Percentiles rank a stretch among this genome's conserved stretches.
These are phyloP conservation scores for Eospalax fontanierii DNA, from an alignment of 2,797 vertebrate genomes.

Conservation along the genomic window DNA sequence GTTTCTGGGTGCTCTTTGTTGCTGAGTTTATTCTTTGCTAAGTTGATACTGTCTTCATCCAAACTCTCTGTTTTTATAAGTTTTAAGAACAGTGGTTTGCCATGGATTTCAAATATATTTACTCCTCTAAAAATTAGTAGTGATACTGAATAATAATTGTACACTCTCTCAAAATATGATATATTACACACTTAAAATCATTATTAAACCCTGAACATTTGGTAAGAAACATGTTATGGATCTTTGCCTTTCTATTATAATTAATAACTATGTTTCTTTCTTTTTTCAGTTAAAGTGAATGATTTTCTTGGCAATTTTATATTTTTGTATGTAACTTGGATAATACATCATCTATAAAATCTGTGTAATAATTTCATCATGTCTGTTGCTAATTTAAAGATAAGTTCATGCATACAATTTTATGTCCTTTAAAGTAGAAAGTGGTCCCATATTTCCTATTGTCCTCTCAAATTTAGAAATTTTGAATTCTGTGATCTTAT, in stretches of 20 bases:
- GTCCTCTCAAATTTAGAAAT: no score
- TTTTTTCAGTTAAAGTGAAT: background rate
- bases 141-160: background rate
- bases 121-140: background rate
- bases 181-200: background rate
- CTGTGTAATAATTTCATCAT: no score
- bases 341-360: no score
- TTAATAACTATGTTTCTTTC: background rate
- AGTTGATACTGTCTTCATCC: background rate
- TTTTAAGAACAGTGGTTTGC: background rate
- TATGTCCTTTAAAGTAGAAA: no score
- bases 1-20: background rate
- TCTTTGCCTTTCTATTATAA: background rate
- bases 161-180: background rate
- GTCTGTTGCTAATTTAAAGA: no score
- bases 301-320: background rate
- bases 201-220: background rate
- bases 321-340: no score
- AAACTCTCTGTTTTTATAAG: background rate
- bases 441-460: no score
- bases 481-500: no score
- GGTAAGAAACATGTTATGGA: background rate
- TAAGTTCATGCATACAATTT: no score
- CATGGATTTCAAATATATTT: background rate
- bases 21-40: background rate